phyloP scores from a whole-genome alignment of 2,113 vertebrate species.

The Myxocyprinus asiaticus region DNA sequence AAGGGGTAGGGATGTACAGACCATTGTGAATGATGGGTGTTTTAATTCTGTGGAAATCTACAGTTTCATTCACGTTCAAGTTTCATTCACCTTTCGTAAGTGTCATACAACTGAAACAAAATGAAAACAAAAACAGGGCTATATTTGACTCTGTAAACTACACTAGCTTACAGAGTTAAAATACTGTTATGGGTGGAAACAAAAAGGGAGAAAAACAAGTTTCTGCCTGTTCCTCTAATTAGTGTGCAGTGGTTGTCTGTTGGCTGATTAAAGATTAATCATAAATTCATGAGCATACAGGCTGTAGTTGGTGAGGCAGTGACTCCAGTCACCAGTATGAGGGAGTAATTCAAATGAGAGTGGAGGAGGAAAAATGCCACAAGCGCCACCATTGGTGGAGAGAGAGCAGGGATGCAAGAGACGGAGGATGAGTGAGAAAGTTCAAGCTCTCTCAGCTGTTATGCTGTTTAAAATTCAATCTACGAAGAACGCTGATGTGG shows the following conservation, averaged over 20 bases:
- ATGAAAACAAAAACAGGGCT: too few species aligned
- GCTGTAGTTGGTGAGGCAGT: constrained; percentile 4
- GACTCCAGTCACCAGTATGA: neutral
- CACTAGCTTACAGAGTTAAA: too few species aligned
- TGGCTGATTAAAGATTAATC: neutral
- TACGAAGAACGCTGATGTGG: neutral
- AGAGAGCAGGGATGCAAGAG: neutral
- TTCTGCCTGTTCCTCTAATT: neutral
- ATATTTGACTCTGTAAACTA: too few species aligned
- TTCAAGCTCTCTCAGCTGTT: constrained; percentile 11
- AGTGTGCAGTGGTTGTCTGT: neutral
- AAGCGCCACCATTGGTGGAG: neutral
- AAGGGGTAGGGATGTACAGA: neutral
- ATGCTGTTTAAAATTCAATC: constrained; percentile 30
- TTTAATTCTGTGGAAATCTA: too few species aligned
- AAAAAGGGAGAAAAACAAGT: neutral
- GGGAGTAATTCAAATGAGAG: neutral
- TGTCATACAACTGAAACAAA: too few species aligned
- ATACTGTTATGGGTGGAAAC: too few species aligned
- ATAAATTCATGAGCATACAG: neutral
- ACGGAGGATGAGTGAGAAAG: neutral
- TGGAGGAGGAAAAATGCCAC: neutral
- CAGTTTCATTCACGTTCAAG: neutral
- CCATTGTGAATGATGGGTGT: neutral
- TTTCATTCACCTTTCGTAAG: neutral